Evolutionary conservation across 2,888 invertebrate genomes (phyloP).

Genomic region (Synergus japonicus): DNA sequence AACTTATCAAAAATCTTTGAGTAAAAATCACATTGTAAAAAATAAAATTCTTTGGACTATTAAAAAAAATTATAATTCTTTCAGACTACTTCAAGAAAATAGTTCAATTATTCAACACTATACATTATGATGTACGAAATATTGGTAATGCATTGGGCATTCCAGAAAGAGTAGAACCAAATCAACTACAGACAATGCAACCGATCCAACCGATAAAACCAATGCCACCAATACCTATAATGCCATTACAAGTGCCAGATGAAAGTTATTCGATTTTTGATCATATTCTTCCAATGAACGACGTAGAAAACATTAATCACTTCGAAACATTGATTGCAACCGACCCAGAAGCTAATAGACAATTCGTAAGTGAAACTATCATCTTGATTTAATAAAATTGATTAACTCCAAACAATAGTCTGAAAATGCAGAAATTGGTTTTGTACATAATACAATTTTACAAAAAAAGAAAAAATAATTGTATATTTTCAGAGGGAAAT

Average conservation of each 20-base stretch:
- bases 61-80: neutral
- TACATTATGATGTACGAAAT: conserved; percentile 3
- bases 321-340: conserved; percentile 24
- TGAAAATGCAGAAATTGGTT: neutral
- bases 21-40: neutral
- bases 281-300: conserved; percentile 24
- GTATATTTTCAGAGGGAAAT: conserved; percentile 22
- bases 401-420: neutral
- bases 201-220: neutral
- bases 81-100: conserved; percentile 21
- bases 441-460: neutral
- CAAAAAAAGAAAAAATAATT: neutral
- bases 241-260: neutral
- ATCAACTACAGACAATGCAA: neutral
- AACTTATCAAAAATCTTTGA: neutral
- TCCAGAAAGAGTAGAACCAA: neutral
- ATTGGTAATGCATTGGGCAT: conserved; percentile 1
- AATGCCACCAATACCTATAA: conserved; percentile 10
- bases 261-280: conserved; percentile 13
- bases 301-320: conserved; percentile 25
- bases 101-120: conserved; percentile 10
- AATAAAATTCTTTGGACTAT: neutral
- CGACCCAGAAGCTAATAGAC: neutral
- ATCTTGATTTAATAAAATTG: neutral
- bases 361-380: neutral